phyloP scores from a whole-genome alignment of 2,113 vertebrate genomes.

The Syngnathus floridae region DNA sequence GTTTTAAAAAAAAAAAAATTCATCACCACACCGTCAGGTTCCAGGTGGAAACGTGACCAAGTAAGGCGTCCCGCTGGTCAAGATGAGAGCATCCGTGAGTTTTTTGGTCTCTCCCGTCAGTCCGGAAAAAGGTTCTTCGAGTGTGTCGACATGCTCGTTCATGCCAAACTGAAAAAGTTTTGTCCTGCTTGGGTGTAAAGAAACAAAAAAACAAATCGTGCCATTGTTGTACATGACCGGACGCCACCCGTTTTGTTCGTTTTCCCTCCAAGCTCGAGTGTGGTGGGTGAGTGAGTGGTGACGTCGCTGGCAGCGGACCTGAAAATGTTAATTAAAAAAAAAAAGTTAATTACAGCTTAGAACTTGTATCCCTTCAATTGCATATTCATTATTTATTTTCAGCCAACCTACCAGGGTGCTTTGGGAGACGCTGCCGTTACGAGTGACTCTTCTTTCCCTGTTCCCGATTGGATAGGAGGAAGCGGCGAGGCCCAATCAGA shows the following conservation, averaged over 20 bases:
- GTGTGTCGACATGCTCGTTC: conserved; percentile 3
- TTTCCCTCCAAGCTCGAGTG: neutral
- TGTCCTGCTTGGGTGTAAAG: neutral
- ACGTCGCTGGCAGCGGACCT: neutral
- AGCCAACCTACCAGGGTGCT: conserved; percentile 43
- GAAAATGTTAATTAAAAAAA: neutral
- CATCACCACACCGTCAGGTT: neutral
- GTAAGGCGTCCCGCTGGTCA: conserved; percentile 1
- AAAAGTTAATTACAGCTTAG: too few species aligned
- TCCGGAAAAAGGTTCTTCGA: neutral
- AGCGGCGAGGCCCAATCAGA: too few species aligned
- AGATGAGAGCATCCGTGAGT: neutral
- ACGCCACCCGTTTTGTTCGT: neutral
- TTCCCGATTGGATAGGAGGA: conserved; percentile 62
- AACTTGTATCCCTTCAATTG: too few species aligned
- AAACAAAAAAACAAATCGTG: neutral
- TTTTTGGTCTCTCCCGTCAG: neutral
- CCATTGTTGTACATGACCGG: neutral
- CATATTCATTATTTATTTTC: neutral
- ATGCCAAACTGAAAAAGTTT: neutral
- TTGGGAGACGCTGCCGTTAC: conserved; percentile 63
- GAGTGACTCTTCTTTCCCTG: conserved; percentile 84
- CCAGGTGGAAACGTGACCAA: conserved; percentile 3
- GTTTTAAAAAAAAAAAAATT: neutral
- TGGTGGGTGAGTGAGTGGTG: neutral